Evolutionary conservation across 2,888 invertebrate genomes (phyloP).

Genomic region (Cephus spinipes): DNA sequence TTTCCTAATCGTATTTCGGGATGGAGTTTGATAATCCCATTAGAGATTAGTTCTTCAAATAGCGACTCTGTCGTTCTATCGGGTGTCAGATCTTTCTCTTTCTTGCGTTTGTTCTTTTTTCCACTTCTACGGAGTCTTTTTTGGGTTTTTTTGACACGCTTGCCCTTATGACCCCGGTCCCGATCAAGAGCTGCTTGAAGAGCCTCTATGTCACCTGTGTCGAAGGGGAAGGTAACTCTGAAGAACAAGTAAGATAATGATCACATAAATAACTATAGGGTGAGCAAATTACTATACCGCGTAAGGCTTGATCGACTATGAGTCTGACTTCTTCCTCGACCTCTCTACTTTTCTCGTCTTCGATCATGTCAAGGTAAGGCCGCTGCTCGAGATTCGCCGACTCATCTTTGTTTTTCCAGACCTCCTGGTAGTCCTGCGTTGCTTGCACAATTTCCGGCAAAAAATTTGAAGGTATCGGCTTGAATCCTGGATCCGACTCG

Average conservation of each 20-base stretch:
- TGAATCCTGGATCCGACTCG: constrained; percentile 75
- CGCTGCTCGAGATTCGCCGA: constrained; percentile 78
- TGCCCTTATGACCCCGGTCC: constrained; percentile 79
- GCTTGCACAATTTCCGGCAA: constrained; percentile 78
- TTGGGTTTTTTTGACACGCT: constrained; percentile 83
- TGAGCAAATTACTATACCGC: constrained; percentile 67
- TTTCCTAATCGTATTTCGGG: constrained; percentile 76
- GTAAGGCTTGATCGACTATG: constrained; percentile 83
- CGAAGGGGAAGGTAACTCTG: too few species aligned
- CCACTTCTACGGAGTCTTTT: constrained; percentile 81
- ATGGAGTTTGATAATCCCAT: constrained; percentile 89
- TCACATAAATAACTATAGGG: constrained; percentile 11
- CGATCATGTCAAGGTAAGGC: constrained; percentile 86
- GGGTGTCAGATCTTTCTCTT: constrained; percentile 93
- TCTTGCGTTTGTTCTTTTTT: constrained; percentile 92
- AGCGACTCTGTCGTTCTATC: constrained; percentile 91
- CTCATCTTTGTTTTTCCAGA: constrained; percentile 88
- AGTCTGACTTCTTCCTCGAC: constrained; percentile 86
- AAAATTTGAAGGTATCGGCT: constrained; percentile 78
- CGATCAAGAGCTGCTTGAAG: constrained; percentile 79
- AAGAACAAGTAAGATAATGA: too few species aligned
- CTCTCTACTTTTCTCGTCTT: constrained; percentile 83
- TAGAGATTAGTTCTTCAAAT: constrained; percentile 90
- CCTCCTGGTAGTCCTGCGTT: constrained; percentile 84
- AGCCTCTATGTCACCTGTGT: constrained; percentile 70